Evolutionary conservation across 2,797 vertebrate genomes (phyloP).

Genomic region (Microctenopoma lineatum): DNA sequence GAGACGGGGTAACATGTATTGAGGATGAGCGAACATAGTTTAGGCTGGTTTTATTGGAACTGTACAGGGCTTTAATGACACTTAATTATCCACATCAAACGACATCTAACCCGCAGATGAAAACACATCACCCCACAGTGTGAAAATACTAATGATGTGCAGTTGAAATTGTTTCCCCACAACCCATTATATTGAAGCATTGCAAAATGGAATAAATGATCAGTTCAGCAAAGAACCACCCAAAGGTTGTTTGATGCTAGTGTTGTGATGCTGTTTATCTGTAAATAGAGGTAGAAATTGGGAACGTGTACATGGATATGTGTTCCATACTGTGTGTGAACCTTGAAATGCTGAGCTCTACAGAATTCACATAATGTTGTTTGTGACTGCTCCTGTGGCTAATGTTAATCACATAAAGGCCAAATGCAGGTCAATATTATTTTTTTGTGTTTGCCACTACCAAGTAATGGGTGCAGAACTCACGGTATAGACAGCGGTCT

Average conservation of each 20-base stretch:
- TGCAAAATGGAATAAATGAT: slow-evolving; percentile 69
- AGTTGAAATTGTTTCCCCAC: slow-evolving; percentile 70
- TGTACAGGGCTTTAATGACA: slow-evolving; percentile 77
- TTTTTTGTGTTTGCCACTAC: slow-evolving; percentile 8
- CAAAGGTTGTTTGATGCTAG: slow-evolving; percentile 67
- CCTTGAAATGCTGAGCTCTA: slow-evolving; percentile 39
- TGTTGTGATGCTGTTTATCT: slow-evolving; percentile 69
- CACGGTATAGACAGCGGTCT: slow-evolving; percentile 94
- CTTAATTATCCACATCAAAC: slow-evolving; percentile 83
- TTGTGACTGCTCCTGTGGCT: slow-evolving; percentile 16
- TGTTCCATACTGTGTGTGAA: slow-evolving; percentile 40
- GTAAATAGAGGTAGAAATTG: slow-evolving; percentile 56
- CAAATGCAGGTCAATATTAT: neutral
- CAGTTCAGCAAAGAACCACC: slow-evolving; percentile 68
- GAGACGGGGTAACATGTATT: slow-evolving; percentile 45
- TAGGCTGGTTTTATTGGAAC: slow-evolving; percentile 72
- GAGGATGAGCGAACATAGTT: slow-evolving; percentile 56
- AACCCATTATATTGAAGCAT: slow-evolving; percentile 70
- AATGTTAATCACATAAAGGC: slow-evolving; percentile 35
- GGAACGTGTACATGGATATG: slow-evolving; percentile 55
- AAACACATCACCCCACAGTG: slow-evolving; percentile 69
- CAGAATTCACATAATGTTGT: slow-evolving; percentile 43
- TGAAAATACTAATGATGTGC: slow-evolving; percentile 74
- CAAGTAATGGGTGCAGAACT: slow-evolving; percentile 72
- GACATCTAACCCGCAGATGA: slow-evolving; percentile 77